Evolutionary conservation across 2,888 invertebrate genomes (phyloP), one percentile per base, ranked within the genome.

Genomic region (Lasioglossum villosulum): DNA sequence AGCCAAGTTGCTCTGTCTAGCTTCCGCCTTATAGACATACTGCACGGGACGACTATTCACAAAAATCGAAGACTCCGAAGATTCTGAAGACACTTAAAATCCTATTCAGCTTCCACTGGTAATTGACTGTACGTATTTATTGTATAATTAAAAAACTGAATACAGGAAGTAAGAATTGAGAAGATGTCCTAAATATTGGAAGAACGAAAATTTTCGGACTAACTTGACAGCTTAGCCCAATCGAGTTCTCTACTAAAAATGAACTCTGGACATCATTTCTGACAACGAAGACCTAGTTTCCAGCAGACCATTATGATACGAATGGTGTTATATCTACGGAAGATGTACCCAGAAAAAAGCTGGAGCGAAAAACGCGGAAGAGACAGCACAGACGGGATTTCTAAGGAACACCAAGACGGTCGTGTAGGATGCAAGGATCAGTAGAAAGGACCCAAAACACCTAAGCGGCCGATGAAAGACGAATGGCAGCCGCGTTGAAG

Each of bases 401-500:
- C 19, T 30, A 14, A 30, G 12, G 30, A n/a, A 1, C 42, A 81
- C 48, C 39, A 27, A n/a, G 30, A 19, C 8, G 59, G 16, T 66
- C 66, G 34, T 30, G 59, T 63, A 63, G 30, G 45, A 42, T 37
- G 8, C 42, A 27, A 78, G 34, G 23, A 6, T 16, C 4, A 8
- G 19, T 3, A 52, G n/a, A 45, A 56, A 72, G 52, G 82, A 73
- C 74, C 63, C 39, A 80, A 88, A 86, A 87, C 85, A 89, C 82
- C 82, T 78, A 81, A 82, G 68, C 80, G 37, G 37, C 78, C 78
- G 82, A 86, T 79, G 79, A 88, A 89, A 90, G 90, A 89, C 90
- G 90, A 90, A 93, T 92, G 91, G 91, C 88, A 89, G 90, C 88
- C 83, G 91, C 88, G 91, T 91, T 92, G 89, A 91, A 86, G 92